A percentile compares a stretch with the other conserved stretches of the same genome.
Conservation (phyloP, 2,888 invertebrate genomes). For the Tachystola acroxantha region DNA sequence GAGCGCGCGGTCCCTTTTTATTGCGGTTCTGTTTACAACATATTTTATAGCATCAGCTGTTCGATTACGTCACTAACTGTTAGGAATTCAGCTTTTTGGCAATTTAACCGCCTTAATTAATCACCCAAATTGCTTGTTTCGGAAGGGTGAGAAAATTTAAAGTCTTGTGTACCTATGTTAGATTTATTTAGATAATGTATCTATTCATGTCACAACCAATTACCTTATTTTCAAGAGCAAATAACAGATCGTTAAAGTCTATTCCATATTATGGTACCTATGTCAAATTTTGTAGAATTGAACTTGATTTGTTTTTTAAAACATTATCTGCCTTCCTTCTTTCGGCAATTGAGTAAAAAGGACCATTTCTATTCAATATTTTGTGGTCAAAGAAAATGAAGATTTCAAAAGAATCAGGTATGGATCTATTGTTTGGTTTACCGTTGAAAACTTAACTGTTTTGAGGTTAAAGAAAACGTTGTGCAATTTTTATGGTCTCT, state of each 20-base stretch:
- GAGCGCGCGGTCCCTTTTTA: slow-evolving; percentile 41
- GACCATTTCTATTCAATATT: slow-evolving; percentile 3
- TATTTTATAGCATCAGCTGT: slow-evolving; percentile 68
- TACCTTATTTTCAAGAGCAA: too few species aligned
- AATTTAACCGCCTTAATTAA: slow-evolving; percentile 1
- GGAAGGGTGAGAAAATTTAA: background rate
- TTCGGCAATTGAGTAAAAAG: too few species aligned
- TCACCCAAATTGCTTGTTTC: background rate
- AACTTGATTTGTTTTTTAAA: too few species aligned
- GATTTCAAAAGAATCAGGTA: slow-evolving; percentile 43
- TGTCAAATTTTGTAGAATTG: too few species aligned
- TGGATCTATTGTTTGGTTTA: slow-evolving; percentile 41
- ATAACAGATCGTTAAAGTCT: too few species aligned
- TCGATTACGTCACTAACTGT: slow-evolving; percentile 44
- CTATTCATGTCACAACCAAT: too few species aligned
- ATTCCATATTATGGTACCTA: too few species aligned
- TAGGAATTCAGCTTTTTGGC: slow-evolving; percentile 1
- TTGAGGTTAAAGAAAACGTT: slow-evolving; percentile 43
- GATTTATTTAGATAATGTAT: too few species aligned
- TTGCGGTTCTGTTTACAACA: slow-evolving; percentile 50
- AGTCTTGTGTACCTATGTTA: too few species aligned
- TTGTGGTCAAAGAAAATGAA: slow-evolving; percentile 20
- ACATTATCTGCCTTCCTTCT: too few species aligned
- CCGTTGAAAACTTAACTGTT: slow-evolving; percentile 45
- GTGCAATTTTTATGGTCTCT: slow-evolving; percentile 48